Percentiles rank a stretch among this genome's conserved stretches.
phyloP scores from a whole-genome alignment of 2,888 invertebrate genomes.

The Nomada goodeniana region DNA sequence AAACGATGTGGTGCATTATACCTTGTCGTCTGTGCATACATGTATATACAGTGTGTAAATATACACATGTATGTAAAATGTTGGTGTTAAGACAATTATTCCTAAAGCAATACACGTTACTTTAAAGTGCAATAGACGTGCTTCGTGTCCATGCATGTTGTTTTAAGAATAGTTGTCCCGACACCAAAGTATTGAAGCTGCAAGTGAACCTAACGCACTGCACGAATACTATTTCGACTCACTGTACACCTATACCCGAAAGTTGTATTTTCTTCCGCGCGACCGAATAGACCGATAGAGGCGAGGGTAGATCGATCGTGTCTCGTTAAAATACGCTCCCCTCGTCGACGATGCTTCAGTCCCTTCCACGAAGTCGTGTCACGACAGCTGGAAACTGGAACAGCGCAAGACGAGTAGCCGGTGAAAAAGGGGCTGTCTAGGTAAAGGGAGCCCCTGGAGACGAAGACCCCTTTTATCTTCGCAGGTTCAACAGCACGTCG shows the following conservation, averaged over 20 bases:
- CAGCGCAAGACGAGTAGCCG: slow-evolving; percentile 38
- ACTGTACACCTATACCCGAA: slow-evolving; percentile 1
- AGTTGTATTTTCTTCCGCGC: background rate
- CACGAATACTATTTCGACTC: too few relatives aligned
- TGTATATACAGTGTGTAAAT: too few relatives aligned
- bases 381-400: slow-evolving; percentile 41
- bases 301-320: slow-evolving; percentile 22
- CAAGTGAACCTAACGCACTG: too few relatives aligned
- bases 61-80: too few relatives aligned
- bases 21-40: too few relatives aligned
- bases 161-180: too few relatives aligned
- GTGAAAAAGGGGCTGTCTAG: slow-evolving; percentile 21
- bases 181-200: too few relatives aligned
- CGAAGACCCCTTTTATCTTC: slow-evolving; percentile 13
- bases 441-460: slow-evolving; percentile 7
- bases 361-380: slow-evolving; percentile 26
- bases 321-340: slow-evolving; percentile 30
- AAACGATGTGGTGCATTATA: too few relatives aligned
- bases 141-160: too few relatives aligned
- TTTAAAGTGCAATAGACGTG: too few relatives aligned
- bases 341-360: slow-evolving; percentile 21
- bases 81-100: too few relatives aligned
- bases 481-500: slow-evolving; percentile 14
- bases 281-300: slow-evolving; percentile 7
- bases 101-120: too few relatives aligned